Evolutionary conservation across 1,140 invertebrate species (phyloP), one percentile per base, ranked within the genome.

Genomic region (Brachionus koreanus): DNA sequence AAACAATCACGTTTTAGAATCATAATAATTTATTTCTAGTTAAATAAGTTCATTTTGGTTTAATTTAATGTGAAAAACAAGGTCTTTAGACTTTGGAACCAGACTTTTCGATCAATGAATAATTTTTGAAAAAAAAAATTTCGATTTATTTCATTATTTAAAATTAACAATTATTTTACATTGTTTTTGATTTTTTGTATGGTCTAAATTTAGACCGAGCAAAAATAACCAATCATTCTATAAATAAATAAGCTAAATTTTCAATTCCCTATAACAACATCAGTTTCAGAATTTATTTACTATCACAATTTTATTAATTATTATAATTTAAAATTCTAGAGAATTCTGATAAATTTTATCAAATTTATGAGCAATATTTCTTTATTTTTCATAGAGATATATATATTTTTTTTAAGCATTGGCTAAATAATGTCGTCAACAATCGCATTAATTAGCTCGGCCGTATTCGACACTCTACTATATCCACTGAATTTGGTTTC

Each of bases 351-450:
- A 33, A 65, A 65, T 65, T 65, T 65, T 65, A 6, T 33, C 33
- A 33, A 33, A 69, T 69, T 69, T 42, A 69, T 39, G 35, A 69
- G 37, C 29, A 69, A 69, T 35, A 23, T 69, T 69, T 69, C 65
- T 33, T 33, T 65, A 33, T 33, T 65, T 65, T 65, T 33, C 9
- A 7, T 37, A 69, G 9, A 42, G 39, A 69, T 7, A 10, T 9
- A n/a, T 37, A 25, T 69, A n/a, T 37, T 37, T 23, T 37, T 16
- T 16, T 37, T 37, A 2, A 57, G 16, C 4, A 2, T 19, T 69
- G 37, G 35, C 65, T 46, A 74, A 74, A 74, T 74, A 43, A 74
- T 74, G 69, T 74, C 69, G 25, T 74, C 69, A 13, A 74, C 69
- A 46, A 46, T 74, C 43, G 69, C 69, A 46, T 49, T 74, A 74